These are phyloP conservation scores for Acleris laterana DNA, from an alignment of 2,888 invertebrate genomes.

Conservation along the genomic window DNA sequence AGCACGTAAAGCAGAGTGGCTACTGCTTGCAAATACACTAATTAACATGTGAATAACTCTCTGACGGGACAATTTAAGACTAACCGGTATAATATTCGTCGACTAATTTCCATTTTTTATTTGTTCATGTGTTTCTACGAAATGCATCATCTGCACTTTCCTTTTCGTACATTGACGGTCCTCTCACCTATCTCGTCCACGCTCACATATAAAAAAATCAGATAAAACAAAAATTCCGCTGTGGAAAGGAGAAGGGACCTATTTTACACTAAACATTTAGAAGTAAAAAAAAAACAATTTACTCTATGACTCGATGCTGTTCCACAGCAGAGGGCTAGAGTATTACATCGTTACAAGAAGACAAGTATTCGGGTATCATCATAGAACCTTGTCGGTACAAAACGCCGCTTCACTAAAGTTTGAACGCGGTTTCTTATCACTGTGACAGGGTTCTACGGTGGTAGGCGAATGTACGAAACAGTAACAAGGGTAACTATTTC, in stretches of 20 bases:
- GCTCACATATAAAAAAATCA: conserved; percentile 36
- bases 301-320: conserved; percentile 40
- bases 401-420: no score
- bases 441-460: no score
- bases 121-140: neutral
- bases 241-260: conserved; percentile 24
- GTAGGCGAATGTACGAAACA: neutral
- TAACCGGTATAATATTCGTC: no score
- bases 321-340: conserved; percentile 40
- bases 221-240: conserved; percentile 34
- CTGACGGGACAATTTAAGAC: no score
- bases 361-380: neutral
- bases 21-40: no score
- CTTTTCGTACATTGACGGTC: neutral
- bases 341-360: neutral
- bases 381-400: no score
- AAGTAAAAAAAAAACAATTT: conserved; percentile 36
- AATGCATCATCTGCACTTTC: neutral
- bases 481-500: neutral
- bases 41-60: no score
- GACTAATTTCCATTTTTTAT: no score
- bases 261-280: conserved; percentile 35
- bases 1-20: no score
- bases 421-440: no score
- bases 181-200: neutral